phyloP scores from a whole-genome alignment of 2,113 vertebrate genomes.

The Hemibates koningsi region DNA sequence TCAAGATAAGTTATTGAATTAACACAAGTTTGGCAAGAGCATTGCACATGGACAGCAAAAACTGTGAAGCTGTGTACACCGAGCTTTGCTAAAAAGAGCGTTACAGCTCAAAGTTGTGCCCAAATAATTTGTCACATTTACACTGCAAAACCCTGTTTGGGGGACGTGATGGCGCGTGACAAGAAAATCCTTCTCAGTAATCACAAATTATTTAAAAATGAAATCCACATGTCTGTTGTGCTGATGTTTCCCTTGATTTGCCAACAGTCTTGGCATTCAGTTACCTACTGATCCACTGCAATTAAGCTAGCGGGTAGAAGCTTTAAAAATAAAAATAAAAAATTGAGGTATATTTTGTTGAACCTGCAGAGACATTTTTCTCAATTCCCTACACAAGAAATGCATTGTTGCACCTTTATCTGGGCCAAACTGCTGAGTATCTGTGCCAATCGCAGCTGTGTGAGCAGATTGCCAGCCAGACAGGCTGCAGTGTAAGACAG shows the following conservation, averaged over 20 bases:
- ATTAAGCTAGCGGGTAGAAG: not conserved
- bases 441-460: conserved; percentile 71
- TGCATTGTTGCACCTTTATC: conserved; percentile 52
- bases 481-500: conserved; percentile 44
- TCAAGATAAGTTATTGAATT: not conserved
- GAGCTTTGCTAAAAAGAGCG: not conserved
- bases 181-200: not conserved
- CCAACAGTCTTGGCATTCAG: not conserved
- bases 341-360: not conserved
- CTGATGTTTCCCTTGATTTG: not conserved
- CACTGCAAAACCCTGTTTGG: not conserved
- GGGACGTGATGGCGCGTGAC: not conserved
- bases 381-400: conserved; percentile 23
- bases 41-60: not conserved
- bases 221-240: not conserved
- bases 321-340: not conserved
- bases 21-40: not conserved
- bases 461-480: conserved; percentile 67
- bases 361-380: not conserved
- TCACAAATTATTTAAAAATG: not conserved
- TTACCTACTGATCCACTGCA: not conserved
- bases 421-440: conserved; percentile 58
- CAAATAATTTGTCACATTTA: not conserved
- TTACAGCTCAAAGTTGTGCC: not conserved
- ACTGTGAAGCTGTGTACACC: not conserved